Evolutionary conservation across 2,113 vertebrate genomes (phyloP), one percentile per base, ranked within the genome.

Genomic region (Cinclus mexicanus): DNA sequence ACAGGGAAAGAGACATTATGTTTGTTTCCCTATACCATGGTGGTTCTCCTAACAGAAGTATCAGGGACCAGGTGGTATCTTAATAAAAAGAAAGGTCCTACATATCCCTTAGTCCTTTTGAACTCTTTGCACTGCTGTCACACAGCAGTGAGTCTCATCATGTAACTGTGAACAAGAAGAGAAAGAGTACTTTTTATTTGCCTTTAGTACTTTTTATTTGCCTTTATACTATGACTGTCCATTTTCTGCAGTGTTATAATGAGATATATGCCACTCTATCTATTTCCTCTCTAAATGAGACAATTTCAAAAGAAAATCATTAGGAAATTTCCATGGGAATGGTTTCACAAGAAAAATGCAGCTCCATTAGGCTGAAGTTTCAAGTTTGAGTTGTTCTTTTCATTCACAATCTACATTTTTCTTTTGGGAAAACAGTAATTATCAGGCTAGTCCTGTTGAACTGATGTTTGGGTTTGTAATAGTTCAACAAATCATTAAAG

Each of bases 401-500:
- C 83, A 52, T 67, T 90, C 50, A 70, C 25, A 59, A 31, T 79
- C 44, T 72, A 29, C 53, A 25, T 21, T 69, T 83, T 83, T 83
- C 69, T 87, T 92, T 42, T n/a, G 67, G 79, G 78, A 90, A 95
- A 91, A 84, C 24, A 46, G 25, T 29, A 67, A 55, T 89, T 79
- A 86, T 44, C 80, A 78, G 41, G 12, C 65, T 72, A n/a, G 37
- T 55, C 64, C 71, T 41, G 29, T 29, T 85, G 74, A 89, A 81
- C 46, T 69, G 68, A 75, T 78, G 80, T 87, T 94, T 89, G 87
- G 37, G n/a, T 84, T 95, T 94, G 39, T 76, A 85, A 49, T 9
- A 82, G 24, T 87, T 92, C 76, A 90, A 67, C 52, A 87, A 93
- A 84, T 56, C 37, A 85, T 87, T 91, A 79, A 82, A 87, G 53